phyloP scores from a whole-genome alignment of 2,113 vertebrate genomes.

The Lampris megalopsis region DNA sequence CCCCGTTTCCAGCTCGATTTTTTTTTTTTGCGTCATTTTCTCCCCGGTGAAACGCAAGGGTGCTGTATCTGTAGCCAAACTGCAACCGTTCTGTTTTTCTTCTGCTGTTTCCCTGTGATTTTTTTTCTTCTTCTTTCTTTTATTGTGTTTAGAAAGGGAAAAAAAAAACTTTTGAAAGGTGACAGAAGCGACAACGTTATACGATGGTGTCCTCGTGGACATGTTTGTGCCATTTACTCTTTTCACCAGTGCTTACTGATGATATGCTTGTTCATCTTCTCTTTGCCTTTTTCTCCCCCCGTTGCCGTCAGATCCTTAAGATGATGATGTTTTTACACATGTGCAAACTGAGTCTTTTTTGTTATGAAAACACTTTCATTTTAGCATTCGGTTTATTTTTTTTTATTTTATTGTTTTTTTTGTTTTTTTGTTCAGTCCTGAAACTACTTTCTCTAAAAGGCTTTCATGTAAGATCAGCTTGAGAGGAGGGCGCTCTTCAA shows the following conservation, averaged over 20 bases:
- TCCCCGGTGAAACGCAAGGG: slow-evolving; percentile 50
- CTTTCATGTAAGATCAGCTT: slow-evolving; percentile 48
- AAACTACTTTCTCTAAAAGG: slow-evolving; percentile 27
- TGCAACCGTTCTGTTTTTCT: slow-evolving; percentile 26
- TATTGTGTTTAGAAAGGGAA: slow-evolving; percentile 11
- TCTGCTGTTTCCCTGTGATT: neutral
- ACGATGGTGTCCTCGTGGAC: slow-evolving; percentile 40
- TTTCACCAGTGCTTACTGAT: slow-evolving; percentile 57
- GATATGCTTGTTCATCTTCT: slow-evolving; percentile 22
- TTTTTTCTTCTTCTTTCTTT: slow-evolving; percentile 14
- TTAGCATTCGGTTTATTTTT: neutral
- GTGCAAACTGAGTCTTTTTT: slow-evolving; percentile 27
- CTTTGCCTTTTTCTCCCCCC: slow-evolving; percentile 49
- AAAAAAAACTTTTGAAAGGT: slow-evolving; percentile 15
- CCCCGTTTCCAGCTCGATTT: slow-evolving; percentile 29
- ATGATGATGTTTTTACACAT: slow-evolving; percentile 1
- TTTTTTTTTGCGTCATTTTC: slow-evolving; percentile 19
- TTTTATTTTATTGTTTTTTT: slow-evolving; percentile 11
- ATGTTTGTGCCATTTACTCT: slow-evolving; percentile 65
- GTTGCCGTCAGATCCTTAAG: slow-evolving; percentile 35
- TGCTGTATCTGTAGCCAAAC: slow-evolving; percentile 47
- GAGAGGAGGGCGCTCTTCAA: slow-evolving; percentile 8
- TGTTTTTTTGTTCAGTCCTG: slow-evolving; percentile 16
- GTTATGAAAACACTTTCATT: slow-evolving; percentile 9
- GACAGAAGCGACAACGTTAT: slow-evolving; percentile 30